These are phyloP conservation scores for Ailurus styani DNA, from an alignment of 2,113 vertebrate genomes.

Conservation along the genomic window DNA sequence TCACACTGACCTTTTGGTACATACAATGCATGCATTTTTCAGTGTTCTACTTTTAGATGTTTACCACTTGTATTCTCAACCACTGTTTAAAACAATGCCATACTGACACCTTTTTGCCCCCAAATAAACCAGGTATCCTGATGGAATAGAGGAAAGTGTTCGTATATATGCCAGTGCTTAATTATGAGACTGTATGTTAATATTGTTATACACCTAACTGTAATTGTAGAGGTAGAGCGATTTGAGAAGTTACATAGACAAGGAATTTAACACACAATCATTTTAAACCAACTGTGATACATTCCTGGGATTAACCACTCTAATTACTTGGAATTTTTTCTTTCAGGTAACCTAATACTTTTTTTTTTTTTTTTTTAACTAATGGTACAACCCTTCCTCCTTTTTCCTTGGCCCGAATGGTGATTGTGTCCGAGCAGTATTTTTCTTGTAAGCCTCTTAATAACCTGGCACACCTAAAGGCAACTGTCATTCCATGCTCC, in stretches of 20 bases:
- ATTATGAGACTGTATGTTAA: neutral
- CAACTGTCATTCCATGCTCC: neutral
- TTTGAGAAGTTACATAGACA: neutral
- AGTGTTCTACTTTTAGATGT: conserved; percentile 42
- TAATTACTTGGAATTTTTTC: neutral
- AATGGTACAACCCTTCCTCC: neutral
- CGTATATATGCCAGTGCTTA: neutral
- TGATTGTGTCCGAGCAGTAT: neutral
- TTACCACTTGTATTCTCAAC: conserved; percentile 46
- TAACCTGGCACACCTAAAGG: neutral
- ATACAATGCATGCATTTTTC: conserved; percentile 70
- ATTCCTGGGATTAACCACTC: neutral
- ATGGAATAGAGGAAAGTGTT: neutral
- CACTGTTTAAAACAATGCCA: neutral
- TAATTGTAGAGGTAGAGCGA: neutral
- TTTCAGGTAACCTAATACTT: neutral
- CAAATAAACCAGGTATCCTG: neutral
- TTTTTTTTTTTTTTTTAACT: neutral
- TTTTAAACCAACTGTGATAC: neutral
- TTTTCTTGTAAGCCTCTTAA: neutral
- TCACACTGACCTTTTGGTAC: conserved; percentile 65
- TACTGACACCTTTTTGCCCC: neutral
- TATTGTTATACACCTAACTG: neutral
- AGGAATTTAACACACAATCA: neutral
- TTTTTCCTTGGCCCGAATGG: neutral